Percentiles rank a stretch among this genome's conserved stretches.
These are phyloP conservation scores for Trematomus loennbergii DNA, from an alignment of 2,113 vertebrate genomes.

Conservation along the genomic window DNA sequence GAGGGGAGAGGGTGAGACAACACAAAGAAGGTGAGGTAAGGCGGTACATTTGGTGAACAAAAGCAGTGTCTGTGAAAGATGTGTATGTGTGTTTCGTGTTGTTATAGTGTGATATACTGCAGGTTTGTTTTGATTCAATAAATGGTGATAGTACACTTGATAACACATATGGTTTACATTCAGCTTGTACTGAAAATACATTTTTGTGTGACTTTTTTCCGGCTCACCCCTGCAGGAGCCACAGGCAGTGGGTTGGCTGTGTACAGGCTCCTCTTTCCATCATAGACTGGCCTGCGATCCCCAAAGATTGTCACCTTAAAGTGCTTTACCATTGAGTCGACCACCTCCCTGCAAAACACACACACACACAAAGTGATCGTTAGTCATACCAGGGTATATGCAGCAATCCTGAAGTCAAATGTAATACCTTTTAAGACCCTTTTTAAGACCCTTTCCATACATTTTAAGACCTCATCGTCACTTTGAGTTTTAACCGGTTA, in stretches of 20 bases:
- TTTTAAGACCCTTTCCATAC: no score
- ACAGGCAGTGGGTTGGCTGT: constrained; percentile 98
- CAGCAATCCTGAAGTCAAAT: no score
- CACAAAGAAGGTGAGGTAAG: neutral
- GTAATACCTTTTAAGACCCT: no score
- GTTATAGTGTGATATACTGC: neutral
- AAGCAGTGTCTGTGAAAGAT: no score
- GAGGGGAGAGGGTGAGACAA: neutral
- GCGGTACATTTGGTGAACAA: no score
- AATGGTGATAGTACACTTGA: neutral
- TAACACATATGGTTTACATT: neutral
- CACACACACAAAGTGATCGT: constrained; percentile 21
- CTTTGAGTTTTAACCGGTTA: no score
- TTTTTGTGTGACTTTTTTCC: neutral
- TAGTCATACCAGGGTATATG: neutral
- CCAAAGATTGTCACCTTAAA: constrained; percentile 99
- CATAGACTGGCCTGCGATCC: constrained; percentile 97
- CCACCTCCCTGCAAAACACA: constrained; percentile 90
- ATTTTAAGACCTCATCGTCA: no score
- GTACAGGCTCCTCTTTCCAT: constrained; percentile 99
- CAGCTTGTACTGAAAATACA: neutral
- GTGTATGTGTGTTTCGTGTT: neutral
- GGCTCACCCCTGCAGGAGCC: constrained; percentile 93
- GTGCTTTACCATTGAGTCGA: constrained; percentile 99
- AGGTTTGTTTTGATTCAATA: neutral